Percentiles rank a stretch among this genome's conserved stretches.
These are phyloP conservation scores for Albula glossodonta DNA, from an alignment of 2,113 vertebrate genomes.

Conservation along the genomic window DNA sequence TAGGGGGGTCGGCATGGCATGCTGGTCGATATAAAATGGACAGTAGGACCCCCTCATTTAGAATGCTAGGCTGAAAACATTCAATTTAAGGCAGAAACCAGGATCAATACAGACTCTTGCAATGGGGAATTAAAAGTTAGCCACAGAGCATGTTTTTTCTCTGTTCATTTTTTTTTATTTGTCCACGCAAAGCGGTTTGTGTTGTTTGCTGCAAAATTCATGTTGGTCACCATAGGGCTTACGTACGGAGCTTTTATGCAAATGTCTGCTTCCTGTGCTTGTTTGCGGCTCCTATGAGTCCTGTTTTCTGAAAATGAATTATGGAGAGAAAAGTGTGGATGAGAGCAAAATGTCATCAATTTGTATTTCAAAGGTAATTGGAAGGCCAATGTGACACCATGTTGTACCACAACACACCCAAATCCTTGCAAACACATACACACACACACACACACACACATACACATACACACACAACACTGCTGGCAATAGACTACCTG, in stretches of 20 bases:
- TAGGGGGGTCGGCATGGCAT: neutral
- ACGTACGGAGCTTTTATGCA: neutral
- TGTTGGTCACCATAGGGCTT: neutral
- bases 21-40: neutral
- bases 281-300: neutral
- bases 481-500: too few relatives aligned
- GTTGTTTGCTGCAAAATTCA: neutral
- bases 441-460: neutral
- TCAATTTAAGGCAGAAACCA: neutral
- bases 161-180: neutral
- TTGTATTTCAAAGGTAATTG: neutral
- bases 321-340: neutral
- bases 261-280: neutral
- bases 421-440: neutral
- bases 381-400: neutral
- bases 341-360: neutral
- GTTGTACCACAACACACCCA: neutral
- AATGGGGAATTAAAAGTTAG: slow-evolving; percentile 9
- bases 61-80: neutral
- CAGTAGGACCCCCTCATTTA: neutral
- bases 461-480: neutral
- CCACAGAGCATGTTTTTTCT: neutral
- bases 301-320: neutral
- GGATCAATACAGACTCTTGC: neutral
- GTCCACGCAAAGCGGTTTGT: neutral